These are phyloP conservation scores for Drosophila neoperkinsi DNA, from an alignment of 2,888 invertebrate species.

Conservation along the genomic window DNA sequence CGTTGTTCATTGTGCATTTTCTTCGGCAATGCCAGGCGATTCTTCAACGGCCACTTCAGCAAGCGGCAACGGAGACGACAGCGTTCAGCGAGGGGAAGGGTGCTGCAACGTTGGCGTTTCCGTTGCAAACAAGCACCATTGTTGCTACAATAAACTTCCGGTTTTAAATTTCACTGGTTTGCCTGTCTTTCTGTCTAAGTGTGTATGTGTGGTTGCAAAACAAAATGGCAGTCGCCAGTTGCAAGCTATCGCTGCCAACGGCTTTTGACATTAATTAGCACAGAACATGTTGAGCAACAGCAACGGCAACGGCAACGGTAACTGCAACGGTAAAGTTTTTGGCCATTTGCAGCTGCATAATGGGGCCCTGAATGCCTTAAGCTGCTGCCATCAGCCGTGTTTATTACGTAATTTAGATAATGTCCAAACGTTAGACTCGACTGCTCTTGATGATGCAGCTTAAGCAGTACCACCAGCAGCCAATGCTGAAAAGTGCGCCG, in stretches of 20 bases:
- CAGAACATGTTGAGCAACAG: slow-evolving; percentile 60
- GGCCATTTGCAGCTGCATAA: slow-evolving; percentile 73
- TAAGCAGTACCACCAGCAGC: slow-evolving; percentile 3
- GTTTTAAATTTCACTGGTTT: slow-evolving; percentile 72
- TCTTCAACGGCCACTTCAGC: slow-evolving; percentile 44
- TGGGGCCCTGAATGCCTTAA: slow-evolving; percentile 49
- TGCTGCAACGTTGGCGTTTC: slow-evolving; percentile 41
- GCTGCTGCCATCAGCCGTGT: slow-evolving; percentile 47
- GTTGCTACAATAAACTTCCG: slow-evolving; percentile 76
- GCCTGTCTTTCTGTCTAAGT: slow-evolving; percentile 7
- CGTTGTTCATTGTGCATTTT: slow-evolving; percentile 36
- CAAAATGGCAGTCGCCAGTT: slow-evolving; percentile 56
- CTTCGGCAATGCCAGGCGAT: slow-evolving; percentile 39
- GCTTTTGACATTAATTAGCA: slow-evolving; percentile 78
- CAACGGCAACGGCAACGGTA: slow-evolving; percentile 54
- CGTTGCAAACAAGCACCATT: slow-evolving; percentile 64
- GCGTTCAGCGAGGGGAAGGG: not conserved
- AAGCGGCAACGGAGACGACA: slow-evolving; percentile 17
- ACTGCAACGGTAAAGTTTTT: slow-evolving; percentile 67
- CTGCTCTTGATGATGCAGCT: not conserved
- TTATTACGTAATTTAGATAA: slow-evolving; percentile 66
- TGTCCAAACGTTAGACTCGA: slow-evolving; percentile 6
- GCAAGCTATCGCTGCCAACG: slow-evolving; percentile 51
- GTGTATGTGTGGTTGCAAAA: slow-evolving; percentile 26
- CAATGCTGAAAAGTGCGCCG: slow-evolving; percentile 35